phyloP scores from a whole-genome alignment of 2,888 invertebrate genomes.

The Harpagoxenus sublaevis region DNA sequence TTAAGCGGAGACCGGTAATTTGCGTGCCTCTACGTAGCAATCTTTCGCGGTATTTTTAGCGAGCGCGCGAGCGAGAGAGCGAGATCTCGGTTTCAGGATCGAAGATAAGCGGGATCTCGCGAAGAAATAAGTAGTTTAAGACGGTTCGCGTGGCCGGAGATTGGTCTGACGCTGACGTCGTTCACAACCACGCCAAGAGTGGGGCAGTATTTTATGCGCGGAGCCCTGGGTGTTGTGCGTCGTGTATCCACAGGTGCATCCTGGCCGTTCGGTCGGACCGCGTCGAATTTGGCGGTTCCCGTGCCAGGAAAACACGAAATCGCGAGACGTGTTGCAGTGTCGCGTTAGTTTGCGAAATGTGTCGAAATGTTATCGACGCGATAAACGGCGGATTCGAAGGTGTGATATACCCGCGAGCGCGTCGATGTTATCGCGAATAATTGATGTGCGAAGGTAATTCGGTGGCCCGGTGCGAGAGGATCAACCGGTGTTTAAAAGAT shows the following conservation, averaged over 20 bases:
- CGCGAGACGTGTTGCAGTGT: neutral
- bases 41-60: constrained; percentile 69
- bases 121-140: constrained; percentile 78
- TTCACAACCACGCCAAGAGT: constrained; percentile 60
- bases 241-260: constrained; percentile 72
- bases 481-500: neutral
- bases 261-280: constrained; percentile 59
- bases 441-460: constrained; percentile 36
- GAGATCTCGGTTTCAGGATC: constrained; percentile 72
- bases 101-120: constrained; percentile 72
- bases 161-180: constrained; percentile 74
- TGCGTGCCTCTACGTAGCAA: constrained; percentile 64
- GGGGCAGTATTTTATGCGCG: constrained; percentile 73
- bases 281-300: constrained; percentile 68
- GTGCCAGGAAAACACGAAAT: constrained; percentile 40
- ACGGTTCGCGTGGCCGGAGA: constrained; percentile 77
- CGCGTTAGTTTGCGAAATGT: neutral
- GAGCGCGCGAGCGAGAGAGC: constrained; percentile 33
- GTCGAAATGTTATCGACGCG: constrained; percentile 18
- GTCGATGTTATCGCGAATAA: constrained; percentile 35
- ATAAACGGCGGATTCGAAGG: constrained; percentile 38
- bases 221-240: constrained; percentile 67
- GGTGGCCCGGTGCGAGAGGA: constrained; percentile 17
- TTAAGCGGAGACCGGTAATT: constrained; percentile 63
- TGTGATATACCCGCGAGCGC: constrained; percentile 8